These are phyloP conservation scores for Sarcophilus harrisii DNA, from an alignment of 2,797 vertebrate species.

Conservation along the genomic window DNA sequence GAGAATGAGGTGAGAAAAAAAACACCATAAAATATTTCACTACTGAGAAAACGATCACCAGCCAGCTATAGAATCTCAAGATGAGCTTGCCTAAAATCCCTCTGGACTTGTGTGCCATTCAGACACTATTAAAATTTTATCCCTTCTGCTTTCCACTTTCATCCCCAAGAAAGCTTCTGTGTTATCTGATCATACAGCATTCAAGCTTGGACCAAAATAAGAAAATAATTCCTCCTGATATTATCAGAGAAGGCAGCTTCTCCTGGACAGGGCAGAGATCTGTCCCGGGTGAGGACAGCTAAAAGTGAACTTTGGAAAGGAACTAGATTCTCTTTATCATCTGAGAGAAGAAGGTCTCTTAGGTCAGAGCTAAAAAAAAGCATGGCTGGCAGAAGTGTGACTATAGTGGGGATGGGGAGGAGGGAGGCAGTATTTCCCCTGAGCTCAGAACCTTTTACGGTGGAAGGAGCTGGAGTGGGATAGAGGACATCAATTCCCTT, in stretches of 20 bases:
- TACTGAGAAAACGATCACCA: neutral
- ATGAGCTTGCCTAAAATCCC: neutral
- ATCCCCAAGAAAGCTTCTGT: neutral
- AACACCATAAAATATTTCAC: neutral
- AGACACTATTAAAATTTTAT: neutral
- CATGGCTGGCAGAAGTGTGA: neutral
- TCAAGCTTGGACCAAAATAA: neutral
- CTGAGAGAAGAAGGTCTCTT: neutral
- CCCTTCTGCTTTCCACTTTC: neutral
- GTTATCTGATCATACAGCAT: too few species aligned
- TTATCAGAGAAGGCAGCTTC: neutral
- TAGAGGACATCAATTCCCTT: neutral
- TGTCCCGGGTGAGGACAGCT: neutral
- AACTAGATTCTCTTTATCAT: neutral
- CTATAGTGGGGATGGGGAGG: neutral
- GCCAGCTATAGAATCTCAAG: neutral
- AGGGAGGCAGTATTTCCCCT: neutral
- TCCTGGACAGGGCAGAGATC: neutral
- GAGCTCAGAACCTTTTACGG: neutral
- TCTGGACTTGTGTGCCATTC: neutral
- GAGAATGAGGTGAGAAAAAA: conserved; percentile 2
- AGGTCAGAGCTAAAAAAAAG: neutral
- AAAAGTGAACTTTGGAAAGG: neutral
- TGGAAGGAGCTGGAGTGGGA: neutral
- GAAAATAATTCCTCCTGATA: neutral